Evolutionary conservation across 1,140 invertebrate species (phyloP).

Genomic region (Macrocentrus cingulum): DNA sequence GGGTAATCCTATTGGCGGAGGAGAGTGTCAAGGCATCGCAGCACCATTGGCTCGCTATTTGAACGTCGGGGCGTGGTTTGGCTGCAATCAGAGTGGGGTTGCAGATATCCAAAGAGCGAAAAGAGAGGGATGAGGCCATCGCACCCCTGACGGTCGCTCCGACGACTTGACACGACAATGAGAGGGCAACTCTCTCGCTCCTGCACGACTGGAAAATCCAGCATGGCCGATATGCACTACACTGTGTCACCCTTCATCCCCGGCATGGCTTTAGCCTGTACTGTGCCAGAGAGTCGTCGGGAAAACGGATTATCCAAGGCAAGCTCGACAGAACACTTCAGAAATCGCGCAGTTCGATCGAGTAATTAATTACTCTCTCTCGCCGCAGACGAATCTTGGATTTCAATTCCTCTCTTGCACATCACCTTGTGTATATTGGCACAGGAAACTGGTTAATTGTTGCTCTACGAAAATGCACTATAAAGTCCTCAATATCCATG

Average conservation of each 20-base stretch:
- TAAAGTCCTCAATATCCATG: not conserved
- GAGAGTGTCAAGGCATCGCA: slow-evolving; percentile 52
- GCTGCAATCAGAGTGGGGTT: slow-evolving; percentile 11
- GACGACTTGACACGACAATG: not conserved
- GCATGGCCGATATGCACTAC: slow-evolving; percentile 41
- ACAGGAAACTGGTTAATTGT: too few relatives aligned
- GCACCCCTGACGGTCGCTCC: slow-evolving; percentile 11
- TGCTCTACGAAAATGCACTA: not conserved
- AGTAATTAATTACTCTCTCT: slow-evolving; percentile 41
- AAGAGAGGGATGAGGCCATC: slow-evolving; percentile 1
- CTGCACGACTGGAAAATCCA: slow-evolving; percentile 33
- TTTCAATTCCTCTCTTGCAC: slow-evolving; percentile 1
- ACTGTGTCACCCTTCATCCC: not conserved
- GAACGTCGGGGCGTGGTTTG: slow-evolving; percentile 45
- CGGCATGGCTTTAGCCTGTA: slow-evolving; percentile 5
- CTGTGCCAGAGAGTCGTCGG: slow-evolving; percentile 7
- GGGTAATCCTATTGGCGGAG: slow-evolving; percentile 60
- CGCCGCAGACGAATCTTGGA: slow-evolving; percentile 12
- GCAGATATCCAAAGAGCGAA: slow-evolving; percentile 5
- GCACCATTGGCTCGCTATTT: slow-evolving; percentile 48
- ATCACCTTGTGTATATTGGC: not conserved
- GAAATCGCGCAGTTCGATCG: slow-evolving; percentile 45
- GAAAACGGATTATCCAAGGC: slow-evolving; percentile 37
- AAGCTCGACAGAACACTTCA: slow-evolving; percentile 36
- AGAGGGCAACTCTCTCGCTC: not conserved